Conservation (phyloP, 2,797 vertebrate genomes). For the Loris lydekkerianus region DNA sequence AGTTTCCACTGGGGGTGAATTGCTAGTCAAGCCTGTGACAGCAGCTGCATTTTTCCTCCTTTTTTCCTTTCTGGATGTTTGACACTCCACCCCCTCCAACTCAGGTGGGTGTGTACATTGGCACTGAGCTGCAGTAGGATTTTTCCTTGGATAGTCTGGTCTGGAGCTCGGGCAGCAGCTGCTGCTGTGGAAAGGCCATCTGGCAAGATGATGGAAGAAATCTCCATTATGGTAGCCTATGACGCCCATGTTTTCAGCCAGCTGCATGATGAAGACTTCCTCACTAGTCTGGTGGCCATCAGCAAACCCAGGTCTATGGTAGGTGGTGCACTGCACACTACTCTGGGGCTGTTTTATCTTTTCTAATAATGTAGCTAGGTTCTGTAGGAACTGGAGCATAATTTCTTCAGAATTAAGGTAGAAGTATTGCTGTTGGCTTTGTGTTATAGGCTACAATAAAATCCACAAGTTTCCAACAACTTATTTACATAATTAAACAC, state of each 20-base stretch:
- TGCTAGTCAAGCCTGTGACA: background rate
- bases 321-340: slow-evolving; percentile 87
- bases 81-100: slow-evolving; percentile 79
- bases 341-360: slow-evolving; percentile 50
- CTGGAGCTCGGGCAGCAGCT: slow-evolving; percentile 71
- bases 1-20: slow-evolving; percentile 65
- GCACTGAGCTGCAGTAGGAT: slow-evolving; percentile 73
- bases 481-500: slow-evolving; percentile 16
- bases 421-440: slow-evolving; percentile 26
- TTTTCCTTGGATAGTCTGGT: slow-evolving; percentile 73
- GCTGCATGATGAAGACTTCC: slow-evolving; percentile 94
- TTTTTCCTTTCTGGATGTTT: slow-evolving; percentile 32
- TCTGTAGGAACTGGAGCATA: background rate
- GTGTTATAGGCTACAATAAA: background rate
- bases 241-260: slow-evolving; percentile 97
- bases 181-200: slow-evolving; percentile 66
- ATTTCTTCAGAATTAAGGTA: slow-evolving; percentile 4
- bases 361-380: background rate
- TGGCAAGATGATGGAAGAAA: slow-evolving; percentile 97
- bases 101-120: slow-evolving; percentile 83
- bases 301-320: slow-evolving; percentile 96
- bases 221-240: slow-evolving; percentile 97
- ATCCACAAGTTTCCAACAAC: background rate
- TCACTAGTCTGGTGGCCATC: slow-evolving; percentile 94
- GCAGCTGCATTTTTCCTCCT: slow-evolving; percentile 75